Base-by-base conservation (phyloP, 2,797 vertebrate species). In the Remorina albescens region DNA sequence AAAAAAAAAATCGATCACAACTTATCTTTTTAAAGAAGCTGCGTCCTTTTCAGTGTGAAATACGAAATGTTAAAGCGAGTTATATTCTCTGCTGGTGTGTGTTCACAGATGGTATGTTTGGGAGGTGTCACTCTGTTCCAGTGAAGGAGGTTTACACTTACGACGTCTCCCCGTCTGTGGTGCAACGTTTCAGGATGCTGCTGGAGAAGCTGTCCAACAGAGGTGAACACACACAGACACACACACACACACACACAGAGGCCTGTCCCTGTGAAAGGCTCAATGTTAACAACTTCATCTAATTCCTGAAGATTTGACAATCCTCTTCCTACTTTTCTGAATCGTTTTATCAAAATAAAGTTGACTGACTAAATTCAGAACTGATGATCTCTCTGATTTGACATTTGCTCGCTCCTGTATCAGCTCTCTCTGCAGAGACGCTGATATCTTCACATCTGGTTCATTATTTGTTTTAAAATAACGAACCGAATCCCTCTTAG, bases 61-160 rank as follows among this genome's bases (percentile, higher is more conserved):
- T 54, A 6, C 9, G 21, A 51, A 47, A 32, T 32, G 13, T 23
- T 9, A 23, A 49, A 72, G 34, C 0, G n/a, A 11, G 46, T 58
- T 4, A 5, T 19, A 49, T 55, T 61, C 4, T 56, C 9, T 64
- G 55, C 72, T 13, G 30, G 30, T 73, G 19, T 81, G 54, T 86
- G 54, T 76, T 34, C 21, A 55, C 94, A 99, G 98, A 99, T 82
- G 96, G 95, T 41, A 91, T 96, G 91, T 97, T 99, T 51, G 97
- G 97, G 88, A 96, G 91, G 88, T 99, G 98, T 90, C 95, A 96
- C 90, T 89, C 82, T 74, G 70, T 94, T 53, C 96, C 96, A 0
- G 90, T 89, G 79, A 81, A 85, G 89, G 96, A 96, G 44, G 76
- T 90, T 73, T 95, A 94, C 88, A 95, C 89, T 79, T 97, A 97